Conservation (phyloP, 2,113 vertebrate species). For the Poeciliopsis turrubarensis region DNA sequence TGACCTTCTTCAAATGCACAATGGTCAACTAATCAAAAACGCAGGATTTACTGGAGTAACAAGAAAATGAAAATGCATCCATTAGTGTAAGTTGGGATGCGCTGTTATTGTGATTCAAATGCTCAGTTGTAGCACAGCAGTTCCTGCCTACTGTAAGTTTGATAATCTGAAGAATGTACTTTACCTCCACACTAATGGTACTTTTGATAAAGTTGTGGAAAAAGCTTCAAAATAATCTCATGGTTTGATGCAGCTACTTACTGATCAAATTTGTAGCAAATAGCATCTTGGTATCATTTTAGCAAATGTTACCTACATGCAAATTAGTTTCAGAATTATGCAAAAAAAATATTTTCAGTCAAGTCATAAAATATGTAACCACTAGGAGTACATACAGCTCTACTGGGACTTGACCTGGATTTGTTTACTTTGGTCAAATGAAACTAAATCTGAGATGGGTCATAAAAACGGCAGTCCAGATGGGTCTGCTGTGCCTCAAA, state of each 20-base stretch:
- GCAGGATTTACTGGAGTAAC: conserved; percentile 21
- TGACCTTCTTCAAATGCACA: conserved; percentile 63
- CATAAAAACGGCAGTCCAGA: neutral
- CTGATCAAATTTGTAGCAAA: neutral
- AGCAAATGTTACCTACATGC: too few relatives aligned
- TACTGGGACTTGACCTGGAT: neutral
- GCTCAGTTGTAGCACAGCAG: neutral
- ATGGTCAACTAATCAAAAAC: conserved; percentile 43
- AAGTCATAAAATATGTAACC: neutral
- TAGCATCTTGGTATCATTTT: too few relatives aligned
- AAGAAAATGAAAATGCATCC: conserved; percentile 7
- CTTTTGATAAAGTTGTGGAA: neutral
- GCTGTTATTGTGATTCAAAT: conserved; percentile 22
- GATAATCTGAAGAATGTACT: neutral
- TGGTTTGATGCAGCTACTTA: neutral
- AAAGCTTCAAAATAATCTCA: neutral
- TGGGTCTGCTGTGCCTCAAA: too few relatives aligned
- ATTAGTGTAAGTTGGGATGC: neutral
- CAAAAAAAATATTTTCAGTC: neutral
- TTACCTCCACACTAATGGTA: neutral
- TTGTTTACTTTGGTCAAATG: neutral
- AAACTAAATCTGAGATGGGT: neutral
- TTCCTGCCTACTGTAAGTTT: neutral
- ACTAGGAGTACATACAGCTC: neutral
- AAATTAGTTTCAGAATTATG: neutral